Evolutionary conservation across 2,113 vertebrate species (phyloP).

Genomic region (Nesospiza acunhae): DNA sequence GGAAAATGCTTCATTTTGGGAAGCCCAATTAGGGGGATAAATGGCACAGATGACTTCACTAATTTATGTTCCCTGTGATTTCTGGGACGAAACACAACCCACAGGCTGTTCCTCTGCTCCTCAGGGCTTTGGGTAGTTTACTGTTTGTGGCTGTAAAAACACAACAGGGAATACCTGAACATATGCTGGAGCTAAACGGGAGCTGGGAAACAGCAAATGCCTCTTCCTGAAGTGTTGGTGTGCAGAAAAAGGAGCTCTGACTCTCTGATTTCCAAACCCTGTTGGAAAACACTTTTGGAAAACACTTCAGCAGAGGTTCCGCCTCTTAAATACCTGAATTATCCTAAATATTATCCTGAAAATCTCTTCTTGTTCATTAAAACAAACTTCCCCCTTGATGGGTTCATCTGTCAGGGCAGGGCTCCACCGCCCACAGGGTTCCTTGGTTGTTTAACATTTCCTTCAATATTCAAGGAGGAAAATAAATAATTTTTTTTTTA

Average conservation of each 20-base stretch:
- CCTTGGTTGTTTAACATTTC: background rate
- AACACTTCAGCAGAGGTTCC: background rate
- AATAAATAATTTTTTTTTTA: background rate
- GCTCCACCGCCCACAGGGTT: background rate
- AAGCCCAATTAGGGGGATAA: constrained; percentile 59
- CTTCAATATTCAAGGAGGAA: background rate
- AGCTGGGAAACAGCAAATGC: constrained; percentile 52
- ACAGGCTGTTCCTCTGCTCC: constrained; percentile 63
- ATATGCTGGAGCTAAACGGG: constrained; percentile 63
- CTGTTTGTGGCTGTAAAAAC: constrained; percentile 67
- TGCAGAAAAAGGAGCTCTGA: background rate
- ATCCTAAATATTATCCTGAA: background rate
- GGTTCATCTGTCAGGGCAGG: background rate
- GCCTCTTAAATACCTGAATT: background rate
- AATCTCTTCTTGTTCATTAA: background rate
- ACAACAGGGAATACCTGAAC: constrained; percentile 70
- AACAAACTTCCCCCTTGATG: background rate
- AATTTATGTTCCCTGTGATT: constrained; percentile 68
- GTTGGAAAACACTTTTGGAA: background rate
- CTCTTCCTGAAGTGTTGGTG: constrained; percentile 60
- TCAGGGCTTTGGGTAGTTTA: constrained; percentile 70
- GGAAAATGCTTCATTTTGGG: constrained; percentile 1
- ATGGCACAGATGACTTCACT: constrained; percentile 60
- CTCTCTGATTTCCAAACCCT: constrained; percentile 7
- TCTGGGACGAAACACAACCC: constrained; percentile 60